These are phyloP conservation scores for Lasioglossum oenotherae DNA, from an alignment of 2,888 invertebrate genomes.

Conservation along the genomic window DNA sequence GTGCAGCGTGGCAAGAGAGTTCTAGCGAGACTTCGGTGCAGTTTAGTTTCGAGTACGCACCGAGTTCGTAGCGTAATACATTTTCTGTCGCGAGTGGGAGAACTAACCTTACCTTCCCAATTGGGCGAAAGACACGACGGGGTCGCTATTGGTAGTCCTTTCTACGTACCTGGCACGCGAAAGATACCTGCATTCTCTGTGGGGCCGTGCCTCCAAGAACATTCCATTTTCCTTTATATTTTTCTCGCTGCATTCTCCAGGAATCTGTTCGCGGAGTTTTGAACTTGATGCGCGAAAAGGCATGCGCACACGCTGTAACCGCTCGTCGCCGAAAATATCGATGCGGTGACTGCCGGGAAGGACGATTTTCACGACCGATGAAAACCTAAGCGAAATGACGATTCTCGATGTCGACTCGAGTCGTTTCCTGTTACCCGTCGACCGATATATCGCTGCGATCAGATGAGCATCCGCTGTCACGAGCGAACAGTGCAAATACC, in stretches of 20 bases:
- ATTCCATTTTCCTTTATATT: not conserved
- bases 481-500: constrained; percentile 8
- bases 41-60: not conserved
- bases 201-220: not conserved
- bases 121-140: constrained; percentile 58
- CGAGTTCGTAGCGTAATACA: constrained; percentile 43
- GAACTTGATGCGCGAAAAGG: not conserved
- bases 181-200: constrained; percentile 37
- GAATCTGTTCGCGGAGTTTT: not conserved
- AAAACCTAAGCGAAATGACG: not conserved
- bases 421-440: not conserved
- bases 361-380: constrained; percentile 11
- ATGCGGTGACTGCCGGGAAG: constrained; percentile 11
- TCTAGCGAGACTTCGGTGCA: not conserved
- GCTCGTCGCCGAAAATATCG: constrained; percentile 33
- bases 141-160: constrained; percentile 58
- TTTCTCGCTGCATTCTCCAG: not conserved
- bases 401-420: not conserved
- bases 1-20: not conserved
- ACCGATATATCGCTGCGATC: not conserved
- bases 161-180: constrained; percentile 49
- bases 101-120: constrained; percentile 57
- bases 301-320: not conserved
- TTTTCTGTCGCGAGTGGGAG: constrained; percentile 47
- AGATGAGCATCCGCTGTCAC: constrained; percentile 11